Percentiles rank a stretch among this genome's conserved stretches.
Evolutionary conservation across 2,113 vertebrate species (phyloP).

Genomic region (Oncorhynchus keta): DNA sequence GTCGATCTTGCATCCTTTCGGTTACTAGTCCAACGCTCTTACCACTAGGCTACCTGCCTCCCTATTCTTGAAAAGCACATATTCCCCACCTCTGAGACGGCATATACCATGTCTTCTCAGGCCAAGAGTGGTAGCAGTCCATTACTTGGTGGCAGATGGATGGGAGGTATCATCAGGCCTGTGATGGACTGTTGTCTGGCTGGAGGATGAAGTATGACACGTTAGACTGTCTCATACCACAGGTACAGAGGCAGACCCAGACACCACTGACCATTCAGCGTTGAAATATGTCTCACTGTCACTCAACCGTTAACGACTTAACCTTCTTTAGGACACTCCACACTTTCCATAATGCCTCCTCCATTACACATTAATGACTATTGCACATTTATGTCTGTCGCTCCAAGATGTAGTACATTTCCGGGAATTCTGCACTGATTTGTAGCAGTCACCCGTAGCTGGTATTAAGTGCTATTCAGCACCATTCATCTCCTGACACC

Average conservation of each 20-base stretch:
- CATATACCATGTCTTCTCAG: not conserved
- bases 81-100: not conserved
- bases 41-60: too few relatives aligned
- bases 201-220: not conserved
- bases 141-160: not conserved
- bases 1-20: too few relatives aligned
- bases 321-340: constrained; percentile 31
- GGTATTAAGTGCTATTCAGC: constrained; percentile 18
- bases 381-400: constrained; percentile 48
- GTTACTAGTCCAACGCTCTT: too few relatives aligned
- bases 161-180: not conserved
- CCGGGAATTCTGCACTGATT: constrained; percentile 12
- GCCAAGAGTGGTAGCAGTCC: not conserved
- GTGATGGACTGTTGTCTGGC: not conserved
- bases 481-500: not conserved
- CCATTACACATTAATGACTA: constrained; percentile 43
- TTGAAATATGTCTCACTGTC: constrained; percentile 26
- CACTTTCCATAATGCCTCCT: constrained; percentile 40
- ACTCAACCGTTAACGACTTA: constrained; percentile 30
- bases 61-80: not conserved
- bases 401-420: constrained; percentile 31
- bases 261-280: not conserved
- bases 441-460: constrained; percentile 4
- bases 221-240: constrained; percentile 13
- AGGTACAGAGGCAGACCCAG: not conserved